Evolutionary conservation across 2,113 vertebrate genomes (phyloP), one percentile per base, ranked within the genome.

Genomic region (Ahaetulla prasina): DNA sequence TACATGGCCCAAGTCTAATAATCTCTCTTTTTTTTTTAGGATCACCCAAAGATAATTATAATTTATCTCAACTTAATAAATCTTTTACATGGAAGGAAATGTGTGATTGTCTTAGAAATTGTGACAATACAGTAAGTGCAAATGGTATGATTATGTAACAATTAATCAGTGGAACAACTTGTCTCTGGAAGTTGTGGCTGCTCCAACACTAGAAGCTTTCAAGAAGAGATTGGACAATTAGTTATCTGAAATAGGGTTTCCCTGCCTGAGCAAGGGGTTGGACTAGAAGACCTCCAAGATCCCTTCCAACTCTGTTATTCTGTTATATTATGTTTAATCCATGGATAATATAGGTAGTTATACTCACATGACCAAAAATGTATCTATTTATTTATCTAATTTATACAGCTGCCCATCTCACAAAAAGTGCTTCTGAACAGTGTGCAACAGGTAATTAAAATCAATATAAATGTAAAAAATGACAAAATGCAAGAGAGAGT

Each of bases 111-210:
- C 85, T 85, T 35, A 6, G 16, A 3, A 25, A 39, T 11, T 92
- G 91, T 63, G 85, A 88, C 10, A 23, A 52, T 92, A 47, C 57
- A 92, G 91, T 92, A 88, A 92, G 54, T 88, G 87, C n/a, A 30
- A 30, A 25, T 25, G 22, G 10, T 47, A 10, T 27, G 23, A 57
- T 57, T 57, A 25, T 25, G 8, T 55, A 47, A 47, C 45, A 54
- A 54, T 54, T 54, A 54, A 22, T 54, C 53, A 54, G 53, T 22
- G 18, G 53, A 22, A 54, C 0, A 6, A 54, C 18, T 54, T 22
- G 20, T 20, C 53, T 54, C 53, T 22, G 53, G 53, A 54, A n/a
- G n/a, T n/a, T 57, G 22, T 57, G 22, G 22, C 2, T 25, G 22
- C 54, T 57, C 20, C 22, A 57, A 57, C 22, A 57, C 8, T 23